Base-by-base conservation (phyloP, 2,113 vertebrate genomes). In the Perca flavescens region DNA sequence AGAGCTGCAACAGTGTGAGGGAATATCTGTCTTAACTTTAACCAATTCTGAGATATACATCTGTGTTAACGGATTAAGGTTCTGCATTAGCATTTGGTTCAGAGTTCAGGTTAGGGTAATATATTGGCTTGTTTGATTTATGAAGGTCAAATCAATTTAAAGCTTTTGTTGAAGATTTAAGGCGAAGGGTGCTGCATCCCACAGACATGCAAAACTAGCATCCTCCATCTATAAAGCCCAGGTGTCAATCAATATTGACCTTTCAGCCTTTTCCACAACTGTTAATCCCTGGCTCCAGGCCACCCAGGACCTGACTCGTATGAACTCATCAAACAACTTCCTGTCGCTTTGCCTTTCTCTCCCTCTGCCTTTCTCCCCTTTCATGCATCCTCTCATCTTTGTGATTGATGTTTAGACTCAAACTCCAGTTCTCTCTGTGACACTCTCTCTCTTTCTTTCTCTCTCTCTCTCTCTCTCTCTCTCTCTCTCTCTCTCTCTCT, bases 231-330 rank as follows among this genome's bases (percentile, higher is more conserved):
- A 47, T 65, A 74, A 76, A 79, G 72, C 67, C 21, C 71, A 52
- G 65, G 57, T 88, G 84, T 86, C 85, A 90, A 43, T 93, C 92
- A 93, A 89, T 92, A 85, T 52, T 90, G 92, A 93, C 92, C 92
- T 93, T 94, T 91, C 81, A 79, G 74, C 67, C 65, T 90, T 87
- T 91, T 88, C 60, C 53, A 70, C 77, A 46, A 65, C 72, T 64
- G 83, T 86, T 91, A 90, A 92, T 91, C 89, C 83, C 67, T 83
- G 88, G 80, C 80, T 92, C 74, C 74, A 58, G 63, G 82, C 83
- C 92, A 88, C 87, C 75, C 86, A 88, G 85, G 88, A 90, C 88
- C 82, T 89, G 79, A 89, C 86, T 86, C 66, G 1, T 63, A 83
- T 92, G 82, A 91, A 84, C 86, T 91, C 90, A 92, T 94, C 92